phyloP scores from a whole-genome alignment of 1,140 invertebrate genomes.

The Physella acuta region DNA sequence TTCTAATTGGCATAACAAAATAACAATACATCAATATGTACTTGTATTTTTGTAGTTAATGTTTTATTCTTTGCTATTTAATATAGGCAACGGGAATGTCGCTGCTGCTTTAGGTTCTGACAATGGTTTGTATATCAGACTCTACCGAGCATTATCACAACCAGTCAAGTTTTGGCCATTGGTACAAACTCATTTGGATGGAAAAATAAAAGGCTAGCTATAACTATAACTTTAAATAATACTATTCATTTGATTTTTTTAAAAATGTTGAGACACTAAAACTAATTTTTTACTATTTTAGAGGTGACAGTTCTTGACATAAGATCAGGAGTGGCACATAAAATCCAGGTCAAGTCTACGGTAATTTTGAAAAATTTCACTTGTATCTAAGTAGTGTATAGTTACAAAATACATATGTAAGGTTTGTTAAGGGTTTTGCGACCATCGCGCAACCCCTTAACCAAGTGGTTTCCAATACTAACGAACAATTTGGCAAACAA shows the following conservation, averaged over 20 bases:
- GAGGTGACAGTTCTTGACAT: constrained; percentile 47
- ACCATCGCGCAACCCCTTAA: no score
- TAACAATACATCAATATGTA: neutral
- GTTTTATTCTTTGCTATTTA: neutral
- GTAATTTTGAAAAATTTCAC: no score
- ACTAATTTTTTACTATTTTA: constrained; percentile 32
- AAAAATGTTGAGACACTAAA: neutral
- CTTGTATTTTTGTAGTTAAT: neutral
- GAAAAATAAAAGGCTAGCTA: constrained; percentile 65
- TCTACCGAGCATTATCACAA: constrained; percentile 71
- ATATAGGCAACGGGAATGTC: constrained; percentile 9
- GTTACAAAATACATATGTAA: no score
- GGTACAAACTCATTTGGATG: constrained; percentile 65
- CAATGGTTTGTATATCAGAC: constrained; percentile 64
- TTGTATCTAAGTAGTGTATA: no score
- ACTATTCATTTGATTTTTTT: neutral
- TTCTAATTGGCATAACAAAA: neutral
- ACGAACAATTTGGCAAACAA: no score
- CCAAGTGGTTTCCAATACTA: no score
- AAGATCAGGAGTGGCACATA: constrained; percentile 41
- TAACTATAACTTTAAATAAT: neutral
- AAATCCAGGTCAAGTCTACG: constrained; percentile 39
- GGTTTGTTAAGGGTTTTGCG: no score
- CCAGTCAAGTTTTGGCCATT: constrained; percentile 75
- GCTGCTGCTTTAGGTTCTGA: constrained; percentile 41